Conservation (phyloP, 2,113 vertebrate genomes). For the Myiagra hebetior region DNA sequence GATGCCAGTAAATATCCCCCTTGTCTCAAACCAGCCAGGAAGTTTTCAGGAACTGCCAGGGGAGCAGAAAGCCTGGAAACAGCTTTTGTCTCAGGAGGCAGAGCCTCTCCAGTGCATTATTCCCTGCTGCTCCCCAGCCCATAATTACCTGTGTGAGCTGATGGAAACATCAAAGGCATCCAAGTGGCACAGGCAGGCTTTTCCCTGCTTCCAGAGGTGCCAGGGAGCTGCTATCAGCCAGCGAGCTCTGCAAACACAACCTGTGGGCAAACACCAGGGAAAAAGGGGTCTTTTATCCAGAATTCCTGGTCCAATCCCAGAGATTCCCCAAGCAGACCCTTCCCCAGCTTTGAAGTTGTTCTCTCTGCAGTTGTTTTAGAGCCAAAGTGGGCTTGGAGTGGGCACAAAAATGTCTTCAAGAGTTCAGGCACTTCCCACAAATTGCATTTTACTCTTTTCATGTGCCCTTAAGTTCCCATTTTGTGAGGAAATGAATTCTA, state of each 20-base stretch:
- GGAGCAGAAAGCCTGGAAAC: not conserved
- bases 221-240: not conserved
- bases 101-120: not conserved
- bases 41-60: not conserved
- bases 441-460: constrained; percentile 48
- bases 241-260: not conserved
- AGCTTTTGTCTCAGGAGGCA: not conserved
- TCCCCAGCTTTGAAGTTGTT: not conserved
- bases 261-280: not conserved
- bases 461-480: constrained; percentile 49
- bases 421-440: constrained; percentile 18
- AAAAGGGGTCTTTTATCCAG: not conserved
- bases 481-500: constrained; percentile 52
- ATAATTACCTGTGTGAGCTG: not conserved
- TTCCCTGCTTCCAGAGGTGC: not conserved
- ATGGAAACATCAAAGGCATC: not conserved
- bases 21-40: not conserved
- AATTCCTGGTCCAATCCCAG: not conserved
- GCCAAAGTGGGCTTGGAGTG: not conserved
- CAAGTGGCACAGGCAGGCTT: not conserved
- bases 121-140: not conserved
- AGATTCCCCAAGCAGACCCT: not conserved
- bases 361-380: not conserved
- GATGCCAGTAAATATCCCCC: not conserved
- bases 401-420: constrained; percentile 5